Conservation (phyloP, 2,113 vertebrate species). For the Drymodes brunneopygia region DNA sequence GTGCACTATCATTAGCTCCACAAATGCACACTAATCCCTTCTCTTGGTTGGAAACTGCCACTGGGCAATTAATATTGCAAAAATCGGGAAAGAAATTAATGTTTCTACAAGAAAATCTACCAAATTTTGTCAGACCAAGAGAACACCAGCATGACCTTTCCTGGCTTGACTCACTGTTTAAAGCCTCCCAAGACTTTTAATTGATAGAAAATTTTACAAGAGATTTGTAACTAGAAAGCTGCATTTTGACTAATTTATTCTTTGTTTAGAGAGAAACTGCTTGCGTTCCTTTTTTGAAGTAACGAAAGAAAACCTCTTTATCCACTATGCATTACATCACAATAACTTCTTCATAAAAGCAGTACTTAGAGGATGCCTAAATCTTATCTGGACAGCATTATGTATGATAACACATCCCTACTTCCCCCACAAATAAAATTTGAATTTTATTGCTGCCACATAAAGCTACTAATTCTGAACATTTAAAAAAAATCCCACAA, state of each 20-base stretch:
- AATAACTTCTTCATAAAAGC: neutral
- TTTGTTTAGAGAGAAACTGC: neutral
- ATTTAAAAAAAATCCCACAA: neutral
- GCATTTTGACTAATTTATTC: neutral
- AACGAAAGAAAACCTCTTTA: neutral
- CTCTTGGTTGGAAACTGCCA: neutral
- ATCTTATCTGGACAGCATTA: neutral
- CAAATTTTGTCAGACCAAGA: neutral
- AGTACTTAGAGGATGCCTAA: neutral
- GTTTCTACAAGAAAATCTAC: neutral
- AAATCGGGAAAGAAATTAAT: neutral
- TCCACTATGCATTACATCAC: neutral
- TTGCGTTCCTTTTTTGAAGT: neutral
- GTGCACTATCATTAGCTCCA: neutral
- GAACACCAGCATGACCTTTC: neutral
- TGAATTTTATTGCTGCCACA: neutral
- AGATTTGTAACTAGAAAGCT: neutral
- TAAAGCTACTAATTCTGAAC: neutral
- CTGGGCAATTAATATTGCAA: neutral
- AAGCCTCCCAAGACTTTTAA: neutral
- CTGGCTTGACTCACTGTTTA: neutral
- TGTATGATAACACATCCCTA: neutral
- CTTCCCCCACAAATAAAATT: neutral
- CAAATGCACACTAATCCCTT: neutral
- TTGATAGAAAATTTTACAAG: neutral